Evolutionary conservation across 2,113 vertebrate genomes (phyloP).

Genomic region (Crotalus tigris): DNA sequence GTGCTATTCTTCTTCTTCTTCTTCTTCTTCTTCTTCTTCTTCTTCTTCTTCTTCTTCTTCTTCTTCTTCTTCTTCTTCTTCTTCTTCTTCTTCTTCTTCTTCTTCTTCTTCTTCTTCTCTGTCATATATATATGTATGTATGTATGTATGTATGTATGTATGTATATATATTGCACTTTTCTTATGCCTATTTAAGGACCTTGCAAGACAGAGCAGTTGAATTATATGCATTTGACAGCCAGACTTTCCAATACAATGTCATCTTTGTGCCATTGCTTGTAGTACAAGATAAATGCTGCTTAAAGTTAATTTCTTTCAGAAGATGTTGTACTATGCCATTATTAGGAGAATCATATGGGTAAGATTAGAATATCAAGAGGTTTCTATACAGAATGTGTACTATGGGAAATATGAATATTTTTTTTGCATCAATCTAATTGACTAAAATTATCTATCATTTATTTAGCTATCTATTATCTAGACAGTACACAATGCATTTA

Average conservation of each 20-base stretch:
- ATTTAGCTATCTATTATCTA: neutral
- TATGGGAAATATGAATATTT: neutral
- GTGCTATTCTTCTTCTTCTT: too few species aligned
- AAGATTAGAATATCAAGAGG: neutral
- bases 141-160: too few species aligned
- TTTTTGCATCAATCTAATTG: neutral
- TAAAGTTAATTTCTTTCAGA: neutral
- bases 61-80: too few species aligned
- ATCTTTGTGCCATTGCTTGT: neutral
- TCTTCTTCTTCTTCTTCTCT: too few species aligned
- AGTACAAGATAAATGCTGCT: neutral
- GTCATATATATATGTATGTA: too few species aligned
- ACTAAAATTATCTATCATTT: neutral
- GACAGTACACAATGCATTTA: neutral
- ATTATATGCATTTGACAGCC: neutral
- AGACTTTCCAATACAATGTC: neutral
- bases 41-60: too few species aligned
- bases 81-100: too few species aligned
- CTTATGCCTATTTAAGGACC: neutral
- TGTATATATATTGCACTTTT: neutral
- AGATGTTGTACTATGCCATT: neutral
- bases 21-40: too few species aligned
- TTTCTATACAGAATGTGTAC: neutral
- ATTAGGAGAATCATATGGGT: neutral
- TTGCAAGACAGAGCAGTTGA: neutral